These are phyloP conservation scores for Pelvicachromis taeniatus DNA, from an alignment of 2,113 vertebrate genomes.

Conservation along the genomic window DNA sequence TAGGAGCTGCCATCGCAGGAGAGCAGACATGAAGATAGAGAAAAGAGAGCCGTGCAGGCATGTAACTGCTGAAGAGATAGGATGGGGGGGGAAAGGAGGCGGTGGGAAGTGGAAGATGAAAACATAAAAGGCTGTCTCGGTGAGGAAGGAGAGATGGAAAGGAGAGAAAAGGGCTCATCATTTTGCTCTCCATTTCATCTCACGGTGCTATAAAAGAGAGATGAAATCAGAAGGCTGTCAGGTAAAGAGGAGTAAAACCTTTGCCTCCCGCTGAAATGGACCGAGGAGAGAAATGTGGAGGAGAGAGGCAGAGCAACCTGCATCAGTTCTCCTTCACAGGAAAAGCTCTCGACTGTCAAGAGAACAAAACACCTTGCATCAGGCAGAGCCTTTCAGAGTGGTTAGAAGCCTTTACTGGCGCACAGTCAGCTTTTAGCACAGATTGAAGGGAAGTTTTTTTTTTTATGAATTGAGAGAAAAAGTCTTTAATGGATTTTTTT, in stretches of 20 bases:
- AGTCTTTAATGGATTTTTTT: neutral
- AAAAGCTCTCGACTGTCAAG: conserved; percentile 38
- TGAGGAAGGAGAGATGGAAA: conserved; percentile 4
- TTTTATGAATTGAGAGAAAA: neutral
- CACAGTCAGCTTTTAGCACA: conserved; percentile 4
- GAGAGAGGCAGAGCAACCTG: conserved; percentile 1
- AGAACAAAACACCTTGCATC: conserved; percentile 36
- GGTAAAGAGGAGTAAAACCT: conserved; percentile 37
- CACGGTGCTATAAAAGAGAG: conserved; percentile 11
- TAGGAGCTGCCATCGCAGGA: neutral
- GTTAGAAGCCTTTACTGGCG: neutral
- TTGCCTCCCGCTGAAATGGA: conserved; percentile 33
- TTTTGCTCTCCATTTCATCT: conserved; percentile 37
- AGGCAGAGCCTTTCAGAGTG: conserved; percentile 1
- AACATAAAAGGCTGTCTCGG: conserved; percentile 20
- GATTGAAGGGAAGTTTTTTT: neutral
- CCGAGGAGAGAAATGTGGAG: conserved; percentile 6
- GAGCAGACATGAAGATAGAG: neutral
- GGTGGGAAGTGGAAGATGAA: conserved; percentile 19
- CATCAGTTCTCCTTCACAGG: conserved; percentile 36
- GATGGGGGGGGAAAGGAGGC: neutral
- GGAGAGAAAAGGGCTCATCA: conserved; percentile 24
- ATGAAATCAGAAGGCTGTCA: conserved; percentile 47
- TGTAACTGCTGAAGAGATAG: conserved; percentile 2
- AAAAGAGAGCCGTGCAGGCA: neutral